phyloP scores from a whole-genome alignment of 2,797 vertebrate genomes.

The Triplophysa bombifrons region DNA sequence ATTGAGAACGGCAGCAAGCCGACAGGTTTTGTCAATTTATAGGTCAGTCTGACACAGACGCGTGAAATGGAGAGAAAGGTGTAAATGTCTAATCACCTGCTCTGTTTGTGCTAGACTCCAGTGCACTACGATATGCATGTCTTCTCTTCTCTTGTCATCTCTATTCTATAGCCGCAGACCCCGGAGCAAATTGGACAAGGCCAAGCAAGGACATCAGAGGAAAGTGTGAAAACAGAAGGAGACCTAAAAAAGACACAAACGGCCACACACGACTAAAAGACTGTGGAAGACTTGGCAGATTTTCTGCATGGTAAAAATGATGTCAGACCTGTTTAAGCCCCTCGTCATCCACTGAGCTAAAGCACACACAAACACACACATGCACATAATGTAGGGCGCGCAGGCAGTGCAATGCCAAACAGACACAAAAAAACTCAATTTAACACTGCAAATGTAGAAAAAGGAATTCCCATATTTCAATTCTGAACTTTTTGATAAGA shows the following conservation, averaged over 20 bases:
- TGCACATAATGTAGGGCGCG: conserved; percentile 46
- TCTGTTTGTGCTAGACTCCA: conserved; percentile 37
- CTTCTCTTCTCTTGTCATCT: conserved; percentile 34
- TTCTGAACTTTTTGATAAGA: conserved; percentile 68
- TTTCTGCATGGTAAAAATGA: conserved; percentile 70
- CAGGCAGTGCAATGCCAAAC: not conserved
- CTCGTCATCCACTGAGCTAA: conserved; percentile 67
- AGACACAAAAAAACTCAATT: conserved; percentile 61
- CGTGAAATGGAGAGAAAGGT: conserved; percentile 26
- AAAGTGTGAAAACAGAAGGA: conserved; percentile 67
- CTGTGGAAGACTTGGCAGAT: conserved; percentile 65
- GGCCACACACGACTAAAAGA: conserved; percentile 72
- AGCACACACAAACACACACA: conserved; percentile 55
- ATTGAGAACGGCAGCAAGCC: not conserved
- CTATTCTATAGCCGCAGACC: conserved; percentile 68
- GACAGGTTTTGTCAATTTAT: conserved; percentile 38
- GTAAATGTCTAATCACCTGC: conserved; percentile 38
- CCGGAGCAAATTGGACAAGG: conserved; percentile 68
- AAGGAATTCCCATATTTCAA: conserved; percentile 53
- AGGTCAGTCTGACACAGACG: conserved; percentile 14
- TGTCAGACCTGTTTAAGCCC: conserved; percentile 74
- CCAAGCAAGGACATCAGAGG: conserved; percentile 67
- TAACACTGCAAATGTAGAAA: conserved; percentile 70
- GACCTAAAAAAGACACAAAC: conserved; percentile 71
- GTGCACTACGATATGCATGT: not conserved